These are phyloP conservation scores for Caenorhabditis wallacei DNA, from an alignment of 2,888 invertebrate genomes.

Conservation along the genomic window DNA sequence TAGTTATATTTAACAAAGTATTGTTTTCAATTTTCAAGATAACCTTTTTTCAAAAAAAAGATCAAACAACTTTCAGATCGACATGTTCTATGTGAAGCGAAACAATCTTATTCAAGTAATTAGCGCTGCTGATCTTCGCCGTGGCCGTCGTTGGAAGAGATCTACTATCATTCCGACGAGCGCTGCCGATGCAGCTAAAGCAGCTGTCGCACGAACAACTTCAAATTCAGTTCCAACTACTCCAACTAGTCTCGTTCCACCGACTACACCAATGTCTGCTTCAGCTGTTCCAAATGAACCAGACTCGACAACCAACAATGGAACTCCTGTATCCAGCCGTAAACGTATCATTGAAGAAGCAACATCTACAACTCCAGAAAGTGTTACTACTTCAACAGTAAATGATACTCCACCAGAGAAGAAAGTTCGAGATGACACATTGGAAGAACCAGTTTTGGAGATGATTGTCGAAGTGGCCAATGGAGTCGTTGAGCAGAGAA, in stretches of 20 bases:
- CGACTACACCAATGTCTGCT: neutral
- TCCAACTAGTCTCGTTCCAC: conserved; percentile 23
- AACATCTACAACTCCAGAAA: conserved; percentile 10
- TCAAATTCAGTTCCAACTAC: conserved; percentile 47
- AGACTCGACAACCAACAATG: conserved; percentile 15
- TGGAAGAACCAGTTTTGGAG: conserved; percentile 31
- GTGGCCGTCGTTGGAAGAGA: conserved; percentile 54
- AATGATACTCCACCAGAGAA: conserved; percentile 24
- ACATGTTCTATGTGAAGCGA: conserved; percentile 73
- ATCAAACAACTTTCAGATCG: conserved; percentile 49
- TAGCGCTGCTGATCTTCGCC: conserved; percentile 32
- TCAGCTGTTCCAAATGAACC: neutral
- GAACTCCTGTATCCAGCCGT: conserved; percentile 6
- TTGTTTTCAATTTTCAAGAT: no score
- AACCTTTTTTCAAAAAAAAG: no score
- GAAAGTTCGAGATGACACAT: conserved; percentile 17
- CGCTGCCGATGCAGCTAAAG: neutral
- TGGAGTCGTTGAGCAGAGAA: conserved; percentile 13
- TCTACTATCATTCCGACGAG: conserved; percentile 1
- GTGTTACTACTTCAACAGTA: neutral
- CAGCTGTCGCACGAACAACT: conserved; percentile 14
- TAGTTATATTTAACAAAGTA: neutral
- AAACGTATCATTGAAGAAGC: conserved; percentile 23
- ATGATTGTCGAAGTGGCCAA: conserved; percentile 34
- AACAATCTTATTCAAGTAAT: conserved; percentile 70